These are phyloP conservation scores for Lanistes nyassanus DNA, from an alignment of 1,140 invertebrate species.

Conservation along the genomic window DNA sequence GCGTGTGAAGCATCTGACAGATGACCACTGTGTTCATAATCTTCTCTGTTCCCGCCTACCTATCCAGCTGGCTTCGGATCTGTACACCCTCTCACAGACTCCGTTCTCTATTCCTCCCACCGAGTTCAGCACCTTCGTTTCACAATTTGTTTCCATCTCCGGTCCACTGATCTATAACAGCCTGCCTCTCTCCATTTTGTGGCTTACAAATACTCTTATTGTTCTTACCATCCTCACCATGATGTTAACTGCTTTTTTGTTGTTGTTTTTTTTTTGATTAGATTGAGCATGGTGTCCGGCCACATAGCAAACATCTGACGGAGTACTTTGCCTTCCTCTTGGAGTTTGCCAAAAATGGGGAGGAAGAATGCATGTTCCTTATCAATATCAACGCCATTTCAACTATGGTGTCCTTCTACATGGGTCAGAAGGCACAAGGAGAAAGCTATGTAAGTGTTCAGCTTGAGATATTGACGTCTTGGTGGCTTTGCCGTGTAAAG, in stretches of 20 bases:
- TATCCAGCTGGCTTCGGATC: no score
- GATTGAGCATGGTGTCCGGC: conserved; percentile 85
- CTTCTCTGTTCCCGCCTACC: no score
- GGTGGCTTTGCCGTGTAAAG: no score
- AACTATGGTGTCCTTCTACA: conserved; percentile 90
- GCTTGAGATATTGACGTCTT: background rate
- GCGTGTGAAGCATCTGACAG: no score
- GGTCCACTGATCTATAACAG: no score
- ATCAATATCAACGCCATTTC: conserved; percentile 87
- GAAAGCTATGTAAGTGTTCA: conserved; percentile 60
- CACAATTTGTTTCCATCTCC: no score
- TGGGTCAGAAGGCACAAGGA: conserved; percentile 67
- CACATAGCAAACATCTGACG: conserved; percentile 77
- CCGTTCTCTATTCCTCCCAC: no score
- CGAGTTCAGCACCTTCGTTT: no score
- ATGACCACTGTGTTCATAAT: no score
- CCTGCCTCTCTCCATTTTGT: no score
- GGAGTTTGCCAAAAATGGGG: conserved; percentile 94
- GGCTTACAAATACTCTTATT: background rate
- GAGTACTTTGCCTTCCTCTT: conserved; percentile 92
- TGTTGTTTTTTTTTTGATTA: conserved; percentile 64
- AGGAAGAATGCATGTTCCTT: conserved; percentile 89
- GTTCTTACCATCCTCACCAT: background rate
- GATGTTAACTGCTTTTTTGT: no score
- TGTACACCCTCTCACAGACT: no score